These are phyloP conservation scores for Smithornis capensis DNA, from an alignment of 2,113 vertebrate genomes.

Conservation along the genomic window DNA sequence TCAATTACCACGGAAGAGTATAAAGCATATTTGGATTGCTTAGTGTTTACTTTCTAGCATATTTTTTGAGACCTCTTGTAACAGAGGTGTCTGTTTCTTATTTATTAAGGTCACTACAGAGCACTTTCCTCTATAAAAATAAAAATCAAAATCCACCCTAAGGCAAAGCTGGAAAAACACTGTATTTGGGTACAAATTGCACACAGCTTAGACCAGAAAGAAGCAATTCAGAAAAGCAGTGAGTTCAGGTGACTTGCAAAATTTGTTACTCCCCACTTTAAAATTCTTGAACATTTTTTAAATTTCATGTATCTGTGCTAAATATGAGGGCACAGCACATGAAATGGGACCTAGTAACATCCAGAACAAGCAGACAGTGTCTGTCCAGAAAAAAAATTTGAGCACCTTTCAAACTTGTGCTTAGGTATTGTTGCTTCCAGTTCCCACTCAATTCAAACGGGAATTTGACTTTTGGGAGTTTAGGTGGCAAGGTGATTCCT, in stretches of 20 bases:
- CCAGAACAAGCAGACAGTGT: background rate
- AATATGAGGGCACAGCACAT: background rate
- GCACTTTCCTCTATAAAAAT: background rate
- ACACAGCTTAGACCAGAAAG: background rate
- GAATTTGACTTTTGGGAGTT: background rate
- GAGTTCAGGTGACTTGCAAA: background rate
- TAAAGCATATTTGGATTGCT: background rate
- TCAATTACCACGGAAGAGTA: background rate
- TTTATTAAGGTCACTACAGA: background rate
- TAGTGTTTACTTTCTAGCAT: background rate
- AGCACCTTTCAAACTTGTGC: background rate
- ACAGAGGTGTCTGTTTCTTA: background rate
- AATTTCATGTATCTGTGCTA: background rate
- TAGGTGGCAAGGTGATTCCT: background rate
- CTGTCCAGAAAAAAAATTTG: background rate
- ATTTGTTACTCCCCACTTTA: background rate
- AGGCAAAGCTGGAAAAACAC: background rate
- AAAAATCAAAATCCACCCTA: background rate
- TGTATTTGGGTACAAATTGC: background rate
- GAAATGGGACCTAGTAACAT: background rate
- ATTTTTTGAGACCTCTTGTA: background rate
- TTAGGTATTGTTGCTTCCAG: background rate
- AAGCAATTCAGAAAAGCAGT: background rate
- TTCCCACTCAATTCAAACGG: fast-evolving
- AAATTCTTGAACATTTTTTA: background rate